Evolutionary conservation across 2,113 vertebrate genomes (phyloP).

Genomic region (Aldabrachelys gigantea): DNA sequence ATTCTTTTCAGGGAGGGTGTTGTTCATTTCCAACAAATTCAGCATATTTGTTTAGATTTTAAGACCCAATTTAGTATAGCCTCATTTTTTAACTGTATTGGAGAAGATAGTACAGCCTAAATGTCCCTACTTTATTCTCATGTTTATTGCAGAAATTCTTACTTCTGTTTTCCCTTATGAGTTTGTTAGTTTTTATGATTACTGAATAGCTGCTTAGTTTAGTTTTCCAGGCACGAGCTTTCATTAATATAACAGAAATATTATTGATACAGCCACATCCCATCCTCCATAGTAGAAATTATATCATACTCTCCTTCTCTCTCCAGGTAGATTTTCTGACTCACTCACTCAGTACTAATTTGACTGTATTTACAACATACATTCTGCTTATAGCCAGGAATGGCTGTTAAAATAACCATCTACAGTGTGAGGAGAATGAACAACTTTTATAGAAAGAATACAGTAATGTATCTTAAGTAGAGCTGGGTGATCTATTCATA

Average conservation of each 20-base stretch:
- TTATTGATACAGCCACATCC: slow-evolving; percentile 5
- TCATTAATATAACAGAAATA: slow-evolving; percentile 36
- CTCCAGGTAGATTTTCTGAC: slow-evolving; percentile 4
- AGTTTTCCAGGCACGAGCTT: not conserved
- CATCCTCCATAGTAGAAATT: slow-evolving; percentile 18
- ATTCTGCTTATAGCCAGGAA: not conserved
- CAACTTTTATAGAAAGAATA: not conserved
- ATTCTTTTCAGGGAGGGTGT: not conserved
- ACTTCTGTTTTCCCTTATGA: not conserved
- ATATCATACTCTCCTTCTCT: slow-evolving; percentile 12
- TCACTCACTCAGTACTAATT: not conserved
- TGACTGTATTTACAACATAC: slow-evolving; percentile 25
- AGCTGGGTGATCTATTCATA: not conserved
- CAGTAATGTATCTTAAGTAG: not conserved
- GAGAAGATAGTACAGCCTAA: not conserved
- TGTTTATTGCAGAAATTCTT: not conserved
- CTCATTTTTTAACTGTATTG: not conserved
- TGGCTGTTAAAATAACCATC: slow-evolving; percentile 12
- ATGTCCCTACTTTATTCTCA: not conserved
- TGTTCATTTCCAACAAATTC: not conserved
- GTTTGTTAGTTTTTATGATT: not conserved
- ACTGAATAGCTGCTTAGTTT: slow-evolving; percentile 2
- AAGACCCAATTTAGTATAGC: not conserved
- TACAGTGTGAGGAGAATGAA: not conserved
- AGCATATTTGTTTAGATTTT: not conserved